Base-by-base conservation (phyloP, 2,888 invertebrate species). In the Drosophila kuntzei region DNA sequence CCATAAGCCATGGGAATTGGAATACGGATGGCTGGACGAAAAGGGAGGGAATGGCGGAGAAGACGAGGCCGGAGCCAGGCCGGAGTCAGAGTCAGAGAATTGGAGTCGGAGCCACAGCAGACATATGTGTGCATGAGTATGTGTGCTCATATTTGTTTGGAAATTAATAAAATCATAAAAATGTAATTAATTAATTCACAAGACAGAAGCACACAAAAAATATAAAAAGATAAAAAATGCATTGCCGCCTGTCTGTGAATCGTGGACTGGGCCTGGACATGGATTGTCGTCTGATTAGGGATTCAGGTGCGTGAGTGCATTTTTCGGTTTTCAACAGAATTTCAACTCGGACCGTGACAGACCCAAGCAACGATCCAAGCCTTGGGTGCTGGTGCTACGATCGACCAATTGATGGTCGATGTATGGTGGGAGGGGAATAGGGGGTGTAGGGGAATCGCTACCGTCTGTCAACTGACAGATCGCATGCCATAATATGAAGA, bases 1-100 rank as follows among this genome's bases (percentile, higher is more conserved):
- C 76, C 85, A 90, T 90, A 89, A 87, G 79, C 80, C 91, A 86
- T 90, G 91, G 90, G 91, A 90, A 91, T 84, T 72, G 84, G 70
- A 74, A 73, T 79, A 80, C 51, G 46, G 44, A 49, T 32, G 47
- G 29, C 5, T 22, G 27, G 63, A 14, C 14, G 36, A 20, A 20
- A 41, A 12, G 25, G 39, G 22, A 18, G 50, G 41, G 55, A 41
- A 43, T 53, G 34, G 14, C 14, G 32, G 22, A 43, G 43, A 9
- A 22, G 44, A 34, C 34, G 41, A 43, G 55, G 16, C 54, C 34
- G 55, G 55, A 55, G 54, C 53, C 53, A 53, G 53, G 20, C 39
- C 6, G 53, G 41, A 41, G 39, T 41, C 41, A 20, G 41, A 41
- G 41, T 39, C 18, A 11, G 18, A 16, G 51, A 27, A 16, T 37